Evolutionary conservation across 2,888 invertebrate species (phyloP).

Genomic region (Caenorhabditis panamensis): DNA sequence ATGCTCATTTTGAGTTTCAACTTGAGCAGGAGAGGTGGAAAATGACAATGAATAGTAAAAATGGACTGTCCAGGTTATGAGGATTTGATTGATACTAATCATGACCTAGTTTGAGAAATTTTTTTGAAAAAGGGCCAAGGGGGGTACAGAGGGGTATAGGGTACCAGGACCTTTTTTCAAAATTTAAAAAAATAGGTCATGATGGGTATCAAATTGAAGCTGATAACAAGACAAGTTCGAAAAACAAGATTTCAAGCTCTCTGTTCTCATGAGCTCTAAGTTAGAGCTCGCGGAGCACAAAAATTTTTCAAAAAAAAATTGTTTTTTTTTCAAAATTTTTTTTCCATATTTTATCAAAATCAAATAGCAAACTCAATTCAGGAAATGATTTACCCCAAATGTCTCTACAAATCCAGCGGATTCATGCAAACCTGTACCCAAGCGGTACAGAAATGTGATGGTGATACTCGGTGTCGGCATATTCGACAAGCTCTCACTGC

Average conservation of each 20-base stretch:
- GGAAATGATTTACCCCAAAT: constrained; percentile 77
- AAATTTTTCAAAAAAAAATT: not conserved
- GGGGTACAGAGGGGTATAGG: too few relatives aligned
- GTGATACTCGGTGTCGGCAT: constrained; percentile 70
- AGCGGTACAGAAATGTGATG: constrained; percentile 67
- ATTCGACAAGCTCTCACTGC: constrained; percentile 38
- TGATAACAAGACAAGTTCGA: not conserved
- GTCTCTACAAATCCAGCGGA: constrained; percentile 69
- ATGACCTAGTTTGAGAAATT: not conserved
- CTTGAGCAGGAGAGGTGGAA: too few relatives aligned
- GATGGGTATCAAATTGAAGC: too few relatives aligned
- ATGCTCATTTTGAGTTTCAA: too few relatives aligned
- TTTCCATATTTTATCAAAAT: constrained; percentile 8
- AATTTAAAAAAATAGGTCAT: not conserved
- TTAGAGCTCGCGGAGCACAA: too few relatives aligned
- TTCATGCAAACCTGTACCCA: constrained; percentile 69
- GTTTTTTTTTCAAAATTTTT: not conserved
- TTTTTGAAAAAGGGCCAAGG: constrained; percentile 3
- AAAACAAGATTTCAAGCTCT: too few relatives aligned
- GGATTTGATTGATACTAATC: too few relatives aligned
- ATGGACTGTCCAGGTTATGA: too few relatives aligned
- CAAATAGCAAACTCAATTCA: too few relatives aligned
- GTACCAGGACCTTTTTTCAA: too few relatives aligned
- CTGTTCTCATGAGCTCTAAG: too few relatives aligned
- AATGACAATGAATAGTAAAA: too few relatives aligned